Conservation (phyloP, 2,888 invertebrate species). For the Lasioglossum lativentre region DNA sequence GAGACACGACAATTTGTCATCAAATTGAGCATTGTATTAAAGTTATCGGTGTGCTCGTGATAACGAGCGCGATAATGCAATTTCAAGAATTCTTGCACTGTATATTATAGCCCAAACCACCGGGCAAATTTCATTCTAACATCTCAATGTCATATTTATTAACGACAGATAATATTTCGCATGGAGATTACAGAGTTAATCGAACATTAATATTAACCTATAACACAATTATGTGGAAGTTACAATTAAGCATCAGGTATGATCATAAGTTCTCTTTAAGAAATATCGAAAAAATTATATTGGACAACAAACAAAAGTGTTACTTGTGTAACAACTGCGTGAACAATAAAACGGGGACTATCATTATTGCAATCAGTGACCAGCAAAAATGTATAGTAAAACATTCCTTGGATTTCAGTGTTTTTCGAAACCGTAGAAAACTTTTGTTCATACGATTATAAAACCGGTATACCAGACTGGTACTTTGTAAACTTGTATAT, state of each 20-base stretch:
- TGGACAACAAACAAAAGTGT: neutral
- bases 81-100: conserved; percentile 10
- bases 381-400: neutral
- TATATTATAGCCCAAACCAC: neutral
- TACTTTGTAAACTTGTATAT: neutral
- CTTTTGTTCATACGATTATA: neutral
- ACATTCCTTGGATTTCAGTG: neutral
- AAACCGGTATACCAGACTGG: neutral
- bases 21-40: conserved; percentile 39
- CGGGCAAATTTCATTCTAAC: neutral
- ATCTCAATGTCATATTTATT: neutral
- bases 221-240: neutral
- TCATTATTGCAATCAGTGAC: neutral
- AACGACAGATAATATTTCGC: neutral
- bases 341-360: neutral
- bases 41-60: conserved; percentile 40
- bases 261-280: neutral
- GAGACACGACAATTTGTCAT: conserved; percentile 36
- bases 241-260: too few species aligned
- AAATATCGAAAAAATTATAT: neutral
- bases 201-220: neutral
- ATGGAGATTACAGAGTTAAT: neutral
- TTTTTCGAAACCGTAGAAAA: neutral
- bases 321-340: neutral
- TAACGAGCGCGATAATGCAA: conserved; percentile 28